These are phyloP conservation scores for Cheiracanthium punctorium DNA, from an alignment of 2,888 invertebrate genomes.

Conservation along the genomic window DNA sequence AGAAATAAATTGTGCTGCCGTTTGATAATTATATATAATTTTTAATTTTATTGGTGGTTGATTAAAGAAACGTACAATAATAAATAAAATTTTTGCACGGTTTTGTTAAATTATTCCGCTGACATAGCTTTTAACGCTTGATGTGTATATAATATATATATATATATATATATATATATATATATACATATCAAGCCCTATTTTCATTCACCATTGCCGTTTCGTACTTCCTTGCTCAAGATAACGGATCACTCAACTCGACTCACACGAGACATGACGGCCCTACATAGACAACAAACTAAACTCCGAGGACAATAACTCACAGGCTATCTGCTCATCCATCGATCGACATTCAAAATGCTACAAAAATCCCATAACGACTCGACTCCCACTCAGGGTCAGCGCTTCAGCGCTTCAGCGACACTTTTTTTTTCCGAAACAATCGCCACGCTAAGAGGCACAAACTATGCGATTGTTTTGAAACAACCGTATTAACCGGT, in stretches of 20 bases:
- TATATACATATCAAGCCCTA: no score
- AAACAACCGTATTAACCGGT: conserved; percentile 16
- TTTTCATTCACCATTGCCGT: no score
- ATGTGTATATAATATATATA: no score
- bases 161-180: no score
- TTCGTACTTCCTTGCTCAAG: no score
- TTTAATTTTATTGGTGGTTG: no score
- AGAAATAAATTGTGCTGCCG: no score
- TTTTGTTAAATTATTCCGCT: no score
- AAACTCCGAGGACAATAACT: not conserved
- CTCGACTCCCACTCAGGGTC: not conserved
- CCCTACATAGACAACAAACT: not conserved
- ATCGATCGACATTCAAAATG: conserved; percentile 1
- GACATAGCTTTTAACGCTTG: no score
- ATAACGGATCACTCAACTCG: not conserved
- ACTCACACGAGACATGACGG: not conserved
- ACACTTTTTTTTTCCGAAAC: not conserved
- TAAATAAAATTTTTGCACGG: no score
- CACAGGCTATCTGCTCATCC: not conserved
- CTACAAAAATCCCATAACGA: conserved; percentile 11
- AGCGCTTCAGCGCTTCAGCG: not conserved
- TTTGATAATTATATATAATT: no score
- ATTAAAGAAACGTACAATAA: no score
- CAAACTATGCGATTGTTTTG: not conserved
- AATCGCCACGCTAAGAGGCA: not conserved